Base-by-base conservation (phyloP, 1,140 invertebrate genomes). In the Helicorthomorpha holstii region DNA sequence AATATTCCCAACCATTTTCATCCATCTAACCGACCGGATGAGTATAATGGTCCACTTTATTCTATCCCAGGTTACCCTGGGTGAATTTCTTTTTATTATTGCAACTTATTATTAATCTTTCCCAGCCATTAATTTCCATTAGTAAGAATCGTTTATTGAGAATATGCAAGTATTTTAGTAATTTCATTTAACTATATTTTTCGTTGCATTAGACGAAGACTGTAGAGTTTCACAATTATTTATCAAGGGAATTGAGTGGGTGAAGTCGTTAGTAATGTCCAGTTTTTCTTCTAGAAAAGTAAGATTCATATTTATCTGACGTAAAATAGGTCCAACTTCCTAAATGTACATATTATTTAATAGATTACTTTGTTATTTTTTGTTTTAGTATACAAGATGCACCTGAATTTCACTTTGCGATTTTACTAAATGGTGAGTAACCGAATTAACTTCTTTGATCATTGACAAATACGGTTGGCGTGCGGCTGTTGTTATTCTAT, bases 271-370 rank as follows among this genome's bases (percentile, higher is more conserved):
- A 34, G 29, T 34, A 34, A 34, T 34, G 29, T 53, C 54, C 16
- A 55, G n/a, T 48, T 55, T 55, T 19, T 52, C 54, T 48, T 55
- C 54, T n/a, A 55, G 42, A 26, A 54, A 46, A 48, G 48, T 49
- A 21, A 55, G 38, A 41, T 55, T 46, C 19, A 49, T 53, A 23
- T 43, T 55, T 19, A 48, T 23, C 19, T 41, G 50, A 12, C 51
- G 51, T 44, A 55, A 25, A 22, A 42, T 44, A 4, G 50, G 50
- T 42, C 23, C 24, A 44, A 52, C 49, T 27, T 52, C 51, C 51
- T 52, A 34, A 2, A 48, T 4, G 19, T 3, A 29, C n/a, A 48
- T 47, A 34, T 7, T 47, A 48, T 26, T 27, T 21, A 7, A 34
- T 10, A 49, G 4, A 3, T 23, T 38, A 22, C 7, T 47, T 4